These are phyloP conservation scores for Orthonevra nobilis DNA, from an alignment of 2,888 invertebrate species.

Conservation along the genomic window DNA sequence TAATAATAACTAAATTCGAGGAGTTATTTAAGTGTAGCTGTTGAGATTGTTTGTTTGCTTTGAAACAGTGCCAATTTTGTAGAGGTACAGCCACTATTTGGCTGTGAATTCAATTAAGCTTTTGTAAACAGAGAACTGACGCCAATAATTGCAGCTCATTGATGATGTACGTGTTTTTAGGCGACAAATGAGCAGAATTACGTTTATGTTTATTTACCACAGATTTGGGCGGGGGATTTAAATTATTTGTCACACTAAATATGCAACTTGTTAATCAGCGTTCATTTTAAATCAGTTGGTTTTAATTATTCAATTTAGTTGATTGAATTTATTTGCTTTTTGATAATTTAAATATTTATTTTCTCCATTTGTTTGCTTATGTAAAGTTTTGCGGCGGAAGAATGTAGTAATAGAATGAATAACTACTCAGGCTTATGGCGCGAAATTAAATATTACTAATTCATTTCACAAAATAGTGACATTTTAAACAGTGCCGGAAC, in stretches of 20 bases:
- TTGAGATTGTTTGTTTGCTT: conserved; percentile 2
- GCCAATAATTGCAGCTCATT: background rate
- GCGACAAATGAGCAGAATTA: background rate
- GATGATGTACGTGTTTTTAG: background rate
- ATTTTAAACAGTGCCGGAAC: no score
- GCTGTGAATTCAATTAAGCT: conserved; percentile 11
- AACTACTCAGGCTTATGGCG: no score
- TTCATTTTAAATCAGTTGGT: background rate
- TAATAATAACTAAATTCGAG: no score
- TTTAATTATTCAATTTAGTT: background rate
- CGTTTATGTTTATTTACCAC: background rate
- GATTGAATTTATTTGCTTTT: background rate
- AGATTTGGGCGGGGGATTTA: background rate
- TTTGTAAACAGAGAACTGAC: background rate
- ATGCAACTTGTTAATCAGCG: conserved; percentile 1
- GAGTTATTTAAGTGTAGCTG: no score
- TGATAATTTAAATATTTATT: background rate
- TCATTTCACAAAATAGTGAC: no score
- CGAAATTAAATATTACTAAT: no score
- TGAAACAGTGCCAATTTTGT: no score
- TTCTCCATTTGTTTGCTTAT: no score
- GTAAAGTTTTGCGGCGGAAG: no score
- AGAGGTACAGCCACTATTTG: no score
- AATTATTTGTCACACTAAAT: background rate
- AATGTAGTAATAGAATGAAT: no score